Conservation (phyloP, 2,113 vertebrate species). For the Corvus moneduloides region DNA sequence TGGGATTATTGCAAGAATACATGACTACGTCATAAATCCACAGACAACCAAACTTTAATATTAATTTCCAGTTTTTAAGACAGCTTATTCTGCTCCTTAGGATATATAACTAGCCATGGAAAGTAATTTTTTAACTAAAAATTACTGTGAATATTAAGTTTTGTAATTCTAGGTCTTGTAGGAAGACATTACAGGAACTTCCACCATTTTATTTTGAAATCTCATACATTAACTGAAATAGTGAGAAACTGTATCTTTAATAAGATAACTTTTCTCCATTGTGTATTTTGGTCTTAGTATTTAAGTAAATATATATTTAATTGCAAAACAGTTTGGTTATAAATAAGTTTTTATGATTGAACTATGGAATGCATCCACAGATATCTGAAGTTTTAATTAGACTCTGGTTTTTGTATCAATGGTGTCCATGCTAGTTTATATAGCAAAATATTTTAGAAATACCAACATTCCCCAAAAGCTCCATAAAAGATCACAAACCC, state of each 20-base stretch:
- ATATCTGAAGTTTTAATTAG: neutral
- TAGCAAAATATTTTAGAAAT: neutral
- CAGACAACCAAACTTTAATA: neutral
- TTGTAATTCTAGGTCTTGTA: neutral
- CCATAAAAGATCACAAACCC: neutral
- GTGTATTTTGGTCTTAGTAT: neutral
- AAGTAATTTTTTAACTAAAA: neutral
- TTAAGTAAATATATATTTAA: neutral
- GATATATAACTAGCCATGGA: neutral
- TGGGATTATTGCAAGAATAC: neutral
- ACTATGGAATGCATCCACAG: neutral
- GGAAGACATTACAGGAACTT: neutral
- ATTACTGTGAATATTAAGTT: neutral
- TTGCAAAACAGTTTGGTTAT: neutral
- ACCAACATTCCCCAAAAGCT: neutral
- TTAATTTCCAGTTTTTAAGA: neutral
- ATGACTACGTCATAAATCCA: neutral
- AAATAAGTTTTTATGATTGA: neutral
- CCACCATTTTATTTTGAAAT: neutral
- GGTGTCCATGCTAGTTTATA: neutral
- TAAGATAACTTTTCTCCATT: neutral
- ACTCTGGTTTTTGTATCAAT: neutral
- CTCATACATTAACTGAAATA: neutral
- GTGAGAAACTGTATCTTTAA: neutral
- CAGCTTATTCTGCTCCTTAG: neutral